A percentile compares a stretch with the other conserved stretches of the same genome.
Conservation (phyloP, 2,888 invertebrate species). For the Thera obeliscata region DNA sequence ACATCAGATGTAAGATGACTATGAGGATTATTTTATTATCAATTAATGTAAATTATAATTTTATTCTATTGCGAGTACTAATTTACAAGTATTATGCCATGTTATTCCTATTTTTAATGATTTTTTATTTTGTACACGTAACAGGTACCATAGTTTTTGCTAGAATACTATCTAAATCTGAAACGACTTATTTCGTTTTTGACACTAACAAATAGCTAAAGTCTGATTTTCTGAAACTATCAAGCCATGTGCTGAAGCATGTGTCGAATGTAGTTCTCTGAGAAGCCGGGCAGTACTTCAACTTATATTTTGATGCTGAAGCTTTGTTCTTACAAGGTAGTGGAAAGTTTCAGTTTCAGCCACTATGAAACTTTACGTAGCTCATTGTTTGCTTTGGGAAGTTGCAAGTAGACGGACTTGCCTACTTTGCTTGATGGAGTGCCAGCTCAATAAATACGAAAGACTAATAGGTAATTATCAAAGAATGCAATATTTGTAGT, state of each 20-base stretch:
- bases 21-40: too few species aligned
- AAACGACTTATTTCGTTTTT: background rate
- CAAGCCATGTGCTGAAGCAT: background rate
- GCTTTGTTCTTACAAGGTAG: constrained; percentile 19
- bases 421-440: constrained; percentile 8
- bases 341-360: constrained; percentile 17
- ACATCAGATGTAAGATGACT: too few species aligned
- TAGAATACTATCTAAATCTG: too few species aligned
- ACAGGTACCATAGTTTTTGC: too few species aligned
- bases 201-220: background rate
- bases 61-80: too few species aligned
- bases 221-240: too few species aligned
- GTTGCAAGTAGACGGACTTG: constrained; percentile 3
- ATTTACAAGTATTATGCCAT: too few species aligned
- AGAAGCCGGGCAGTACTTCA: constrained; percentile 13
- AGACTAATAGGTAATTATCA: too few species aligned
- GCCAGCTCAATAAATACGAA: background rate
- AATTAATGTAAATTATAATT: too few species aligned
- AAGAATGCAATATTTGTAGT: too few species aligned
- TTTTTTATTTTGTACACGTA: too few species aligned
- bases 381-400: constrained; percentile 2
- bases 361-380: constrained; percentile 5
- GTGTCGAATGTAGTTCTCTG: background rate
- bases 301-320: constrained; percentile 17
- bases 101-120: too few species aligned